These are phyloP conservation scores for Poecilia gillii DNA, from an alignment of 2,797 vertebrate genomes.

Conservation along the genomic window DNA sequence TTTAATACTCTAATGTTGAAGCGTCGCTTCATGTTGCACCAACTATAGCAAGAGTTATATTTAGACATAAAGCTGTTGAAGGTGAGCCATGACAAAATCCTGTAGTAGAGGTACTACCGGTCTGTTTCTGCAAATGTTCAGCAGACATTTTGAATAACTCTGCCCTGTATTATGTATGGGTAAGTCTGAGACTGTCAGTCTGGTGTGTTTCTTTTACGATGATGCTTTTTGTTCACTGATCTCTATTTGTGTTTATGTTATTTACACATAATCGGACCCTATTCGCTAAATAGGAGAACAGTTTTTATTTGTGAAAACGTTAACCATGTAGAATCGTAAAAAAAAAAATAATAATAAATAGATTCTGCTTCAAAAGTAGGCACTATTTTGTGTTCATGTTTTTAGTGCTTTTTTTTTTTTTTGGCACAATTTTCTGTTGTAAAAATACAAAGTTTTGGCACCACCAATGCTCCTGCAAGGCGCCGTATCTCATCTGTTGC, in stretches of 20 bases:
- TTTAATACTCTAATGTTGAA: conserved; percentile 16
- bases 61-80: conserved; percentile 31
- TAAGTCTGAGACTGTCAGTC: conserved; percentile 22
- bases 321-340: too few species aligned
- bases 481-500: not conserved
- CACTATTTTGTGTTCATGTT: not conserved
- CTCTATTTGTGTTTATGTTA: not conserved
- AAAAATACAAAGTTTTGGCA: not conserved
- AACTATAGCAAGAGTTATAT: conserved; percentile 24
- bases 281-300: not conserved
- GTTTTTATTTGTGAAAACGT: not conserved
- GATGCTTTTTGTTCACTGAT: not conserved
- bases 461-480: not conserved
- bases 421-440: not conserved
- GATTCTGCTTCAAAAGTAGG: not conserved
- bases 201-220: not conserved
- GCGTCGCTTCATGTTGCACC: conserved; percentile 29
- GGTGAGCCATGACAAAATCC: conserved; percentile 29
- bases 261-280: not conserved
- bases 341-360: too few species aligned
- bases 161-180: conserved; percentile 24
- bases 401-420: not conserved
- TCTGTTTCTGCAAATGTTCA: conserved; percentile 36
- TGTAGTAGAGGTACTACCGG: conserved; percentile 5
- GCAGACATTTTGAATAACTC: conserved; percentile 27